Evolutionary conservation across 2,888 invertebrate species (phyloP), one percentile per base, ranked within the genome.

Genomic region (Watsonalla cultraria): DNA sequence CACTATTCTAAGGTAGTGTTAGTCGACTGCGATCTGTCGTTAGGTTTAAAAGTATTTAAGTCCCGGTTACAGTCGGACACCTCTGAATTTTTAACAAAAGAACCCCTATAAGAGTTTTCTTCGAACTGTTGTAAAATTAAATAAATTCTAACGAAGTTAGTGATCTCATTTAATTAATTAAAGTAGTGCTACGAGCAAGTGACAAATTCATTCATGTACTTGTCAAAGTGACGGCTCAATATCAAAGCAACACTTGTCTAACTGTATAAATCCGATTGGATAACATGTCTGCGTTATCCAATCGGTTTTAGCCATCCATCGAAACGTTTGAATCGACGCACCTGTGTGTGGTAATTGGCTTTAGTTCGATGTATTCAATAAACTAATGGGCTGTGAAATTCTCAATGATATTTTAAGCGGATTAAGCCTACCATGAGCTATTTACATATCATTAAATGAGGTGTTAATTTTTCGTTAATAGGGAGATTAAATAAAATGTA

Each of bases 341-440:
- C 49, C 47, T n/a, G 46, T 55, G 55, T 55, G 46, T 46, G 46
- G 46, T 24, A 8, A 14, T 46, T 34, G 15, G 42, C 42, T 42
- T 42, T 42, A 42, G 42, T 42, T 42, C 42, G 42, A 11, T 42
- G 42, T 42, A 42, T 42, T 42, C 42, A 9, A 42, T 42, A 42
- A 42, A 42, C 42, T 42, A 42, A 42, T 42, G 42, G 11, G 11
- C 42, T 42, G 8, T 42, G 42, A 42, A 42, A 42, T 42, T 42
- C 42, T 42, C 42, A 42, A 42, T 42, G 8, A 11, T 42, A 42
- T 42, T 42, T 42, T 42, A 42, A 42, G 42, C 42, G 5, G 42
- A 42, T 42, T 42, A 42, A 11, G 8, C 5, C 8, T 42, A 42
- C 11, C 11, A 42, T 42, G 42, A 9, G 42, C 8, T 42, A 42